Evolutionary conservation across 2,797 vertebrate species (phyloP).

Genomic region (Benthosema pterotum): DNA sequence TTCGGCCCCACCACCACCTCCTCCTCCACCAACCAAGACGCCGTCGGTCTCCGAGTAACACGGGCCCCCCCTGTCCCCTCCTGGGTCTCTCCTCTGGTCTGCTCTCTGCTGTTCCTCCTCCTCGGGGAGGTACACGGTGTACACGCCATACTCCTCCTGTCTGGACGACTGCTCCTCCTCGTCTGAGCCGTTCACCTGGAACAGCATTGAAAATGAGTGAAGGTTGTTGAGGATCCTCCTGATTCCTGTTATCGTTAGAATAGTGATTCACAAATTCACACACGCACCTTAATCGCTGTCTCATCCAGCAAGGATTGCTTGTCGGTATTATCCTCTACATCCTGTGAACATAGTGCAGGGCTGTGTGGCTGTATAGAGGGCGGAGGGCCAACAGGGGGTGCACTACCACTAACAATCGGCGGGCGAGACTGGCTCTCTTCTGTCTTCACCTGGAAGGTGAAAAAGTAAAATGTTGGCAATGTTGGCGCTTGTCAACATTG

Average conservation of each 20-base stretch:
- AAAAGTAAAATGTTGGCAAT: too few relatives aligned
- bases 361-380: constrained; percentile 70
- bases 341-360: constrained; percentile 64
- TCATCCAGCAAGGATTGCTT: constrained; percentile 49
- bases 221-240: too few relatives aligned
- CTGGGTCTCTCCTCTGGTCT: constrained; percentile 46
- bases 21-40: constrained; percentile 48
- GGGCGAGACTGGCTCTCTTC: constrained; percentile 63
- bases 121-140: constrained; percentile 84
- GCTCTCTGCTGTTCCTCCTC: constrained; percentile 66
- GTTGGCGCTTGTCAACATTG: background rate
- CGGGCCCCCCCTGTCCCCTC: constrained; percentile 54
- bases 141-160: constrained; percentile 73
- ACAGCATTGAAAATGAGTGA: constrained; percentile 10
- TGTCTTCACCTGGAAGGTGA: constrained; percentile 52
- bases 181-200: constrained; percentile 78
- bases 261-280: background rate
- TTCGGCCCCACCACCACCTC: constrained; percentile 49
- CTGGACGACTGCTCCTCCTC: constrained; percentile 76
- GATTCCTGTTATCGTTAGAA: background rate
- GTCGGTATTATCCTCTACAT: constrained; percentile 55
- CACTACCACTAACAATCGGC: constrained; percentile 67
- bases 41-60: constrained; percentile 58
- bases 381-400: constrained; percentile 52
- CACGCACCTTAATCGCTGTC: constrained; percentile 66